Base-by-base conservation (phyloP, 2,888 invertebrate genomes). In the Hymenopus coronatus region DNA sequence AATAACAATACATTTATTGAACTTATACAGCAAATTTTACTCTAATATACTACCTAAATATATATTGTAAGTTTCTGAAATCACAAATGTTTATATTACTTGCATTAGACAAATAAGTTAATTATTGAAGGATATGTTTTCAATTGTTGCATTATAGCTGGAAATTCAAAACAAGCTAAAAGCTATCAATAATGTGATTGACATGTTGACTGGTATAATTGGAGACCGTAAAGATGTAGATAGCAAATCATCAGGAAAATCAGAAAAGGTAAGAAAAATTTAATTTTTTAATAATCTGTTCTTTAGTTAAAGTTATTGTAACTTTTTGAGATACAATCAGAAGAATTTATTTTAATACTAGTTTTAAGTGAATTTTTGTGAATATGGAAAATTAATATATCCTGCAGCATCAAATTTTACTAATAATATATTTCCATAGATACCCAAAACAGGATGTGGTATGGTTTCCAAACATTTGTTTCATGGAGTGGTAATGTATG, bases 111-210 rank as follows among this genome's bases (percentile, higher is more conserved):
- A 28, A 28, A n/a, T 83, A 83, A 28, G 27, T 83, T 28, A n/a
- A 14, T 15, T 28, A 83, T n/a, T 83, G 83, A 83, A 83, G 27
- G 3, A 28, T 83, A n/a, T 83, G 27, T 83, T 90, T 90, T 83
- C 40, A 40, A 40, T 90, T 89, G 90, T 70, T 70, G 20, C 90
- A 91, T 93, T 93, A 90, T 94, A 97, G 97, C 94, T 96, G 93
- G 97, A 97, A 94, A 96, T 97, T 91, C 96, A 96, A 93, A 96
- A 95, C 92, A 96, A 97, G 94, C 94, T 96, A 94, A 96, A 96
- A 93, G 97, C 97, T 0, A 97, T 97, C 92, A 96, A 96, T 93
- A 97, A 97, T 93, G 97, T 98, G 30, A 97, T 98, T 92, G 97
- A 97, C 92, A 97, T 97, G 97, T 94, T 98, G 91, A 96, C 96